A percentile compares a stretch with the other conserved stretches of the same genome.
Evolutionary conservation across 1,140 invertebrate species (phyloP).

Genomic region (Pomacea maculata): DNA sequence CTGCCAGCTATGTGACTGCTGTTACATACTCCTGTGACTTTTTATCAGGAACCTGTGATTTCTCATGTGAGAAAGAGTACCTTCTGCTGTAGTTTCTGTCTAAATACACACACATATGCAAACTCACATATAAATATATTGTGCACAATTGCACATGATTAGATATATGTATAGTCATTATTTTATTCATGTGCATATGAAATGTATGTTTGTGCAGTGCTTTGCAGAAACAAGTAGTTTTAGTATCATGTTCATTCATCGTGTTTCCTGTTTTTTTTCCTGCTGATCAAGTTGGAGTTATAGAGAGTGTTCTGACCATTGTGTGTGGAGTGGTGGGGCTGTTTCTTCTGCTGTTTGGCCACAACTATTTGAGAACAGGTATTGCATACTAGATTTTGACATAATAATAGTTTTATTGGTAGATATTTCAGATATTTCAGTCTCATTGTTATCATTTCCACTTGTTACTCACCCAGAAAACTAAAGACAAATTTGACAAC

Average conservation of each 20-base stretch:
- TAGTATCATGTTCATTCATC: background rate
- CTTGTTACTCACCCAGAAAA: too few species aligned
- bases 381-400: background rate
- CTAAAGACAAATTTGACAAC: too few species aligned
- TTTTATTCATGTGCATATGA: background rate
- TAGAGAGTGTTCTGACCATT: slow-evolving; percentile 6
- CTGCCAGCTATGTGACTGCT: slow-evolving; percentile 1
- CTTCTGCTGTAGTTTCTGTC: too few species aligned
- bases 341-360: slow-evolving; percentile 9
- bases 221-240: background rate
- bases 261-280: background rate
- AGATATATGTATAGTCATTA: background rate
- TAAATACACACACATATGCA: too few species aligned
- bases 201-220: background rate
- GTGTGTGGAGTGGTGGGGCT: background rate
- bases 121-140: too few species aligned
- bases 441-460: background rate
- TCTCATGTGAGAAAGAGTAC: too few species aligned
- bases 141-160: too few species aligned
- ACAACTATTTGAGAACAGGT: slow-evolving; percentile 21
- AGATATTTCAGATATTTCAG: background rate
- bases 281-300: background rate
- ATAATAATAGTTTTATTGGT: background rate
- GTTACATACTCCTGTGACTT: slow-evolving; percentile 17
- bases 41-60: background rate